A percentile compares a stretch with the other conserved stretches of the same genome.
These are phyloP conservation scores for Scaptomyza graminum DNA, from an alignment of 1,140 invertebrate genomes.

Conservation along the genomic window DNA sequence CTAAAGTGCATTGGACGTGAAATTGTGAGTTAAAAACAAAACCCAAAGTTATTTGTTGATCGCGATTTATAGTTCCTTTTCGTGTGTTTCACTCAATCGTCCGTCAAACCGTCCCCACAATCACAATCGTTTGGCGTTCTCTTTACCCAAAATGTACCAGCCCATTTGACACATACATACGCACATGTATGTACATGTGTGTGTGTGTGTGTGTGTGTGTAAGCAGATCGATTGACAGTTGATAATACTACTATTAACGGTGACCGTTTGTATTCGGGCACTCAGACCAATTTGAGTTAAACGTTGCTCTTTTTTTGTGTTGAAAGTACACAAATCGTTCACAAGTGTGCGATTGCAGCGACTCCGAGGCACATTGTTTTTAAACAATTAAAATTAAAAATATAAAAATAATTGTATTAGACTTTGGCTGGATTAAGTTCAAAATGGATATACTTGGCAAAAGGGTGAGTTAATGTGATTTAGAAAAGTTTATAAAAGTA, in stretches of 20 bases:
- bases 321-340: conserved; percentile 56
- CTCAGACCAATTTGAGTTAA: conserved; percentile 55
- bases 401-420: background rate
- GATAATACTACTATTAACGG: conserved; percentile 9
- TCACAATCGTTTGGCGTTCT: background rate
- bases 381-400: conserved; percentile 7
- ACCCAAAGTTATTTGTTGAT: background rate
- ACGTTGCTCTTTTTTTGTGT: conserved; percentile 29
- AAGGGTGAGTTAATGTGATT: conserved; percentile 31
- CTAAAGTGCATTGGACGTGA: too few species aligned
- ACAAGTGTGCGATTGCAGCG: conserved; percentile 68
- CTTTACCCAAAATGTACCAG: conserved; percentile 1
- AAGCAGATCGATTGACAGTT: conserved; percentile 34
- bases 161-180: conserved; percentile 2
- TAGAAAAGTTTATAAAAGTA: too few species aligned
- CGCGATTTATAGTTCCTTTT: background rate
- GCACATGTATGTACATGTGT: background rate
- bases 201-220: too few species aligned
- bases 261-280: conserved; percentile 31
- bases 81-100: conserved; percentile 6
- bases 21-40: too few species aligned
- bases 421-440: conserved; percentile 8
- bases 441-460: conserved; percentile 50
- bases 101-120: background rate
- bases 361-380: conserved; percentile 44